These are phyloP conservation scores for Xylocampa areola DNA, from an alignment of 2,888 invertebrate species.

Conservation along the genomic window DNA sequence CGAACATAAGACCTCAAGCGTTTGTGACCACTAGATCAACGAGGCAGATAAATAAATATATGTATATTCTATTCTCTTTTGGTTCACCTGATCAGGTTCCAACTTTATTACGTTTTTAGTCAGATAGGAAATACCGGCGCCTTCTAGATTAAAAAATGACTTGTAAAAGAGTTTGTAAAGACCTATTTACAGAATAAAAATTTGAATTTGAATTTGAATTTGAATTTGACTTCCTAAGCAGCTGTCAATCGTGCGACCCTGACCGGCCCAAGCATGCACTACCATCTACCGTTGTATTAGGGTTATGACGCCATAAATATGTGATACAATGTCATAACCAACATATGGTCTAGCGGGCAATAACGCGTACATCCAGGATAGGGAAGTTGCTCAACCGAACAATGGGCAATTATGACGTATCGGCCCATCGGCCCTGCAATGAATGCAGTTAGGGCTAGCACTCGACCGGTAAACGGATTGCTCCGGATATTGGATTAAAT, in stretches of 20 bases:
- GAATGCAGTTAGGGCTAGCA: conserved; percentile 33
- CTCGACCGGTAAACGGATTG: neutral
- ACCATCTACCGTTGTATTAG: conserved; percentile 2
- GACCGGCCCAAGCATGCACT: conserved; percentile 21
- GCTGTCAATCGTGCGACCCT: conserved; percentile 24
- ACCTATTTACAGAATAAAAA: too few relatives aligned
- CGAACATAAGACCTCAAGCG: too few relatives aligned
- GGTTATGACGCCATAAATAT: conserved; percentile 13
- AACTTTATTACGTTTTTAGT: too few relatives aligned
- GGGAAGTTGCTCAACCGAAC: conserved; percentile 29
- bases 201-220: too few relatives aligned
- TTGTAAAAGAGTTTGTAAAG: too few relatives aligned
- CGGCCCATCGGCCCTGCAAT: conserved; percentile 33
- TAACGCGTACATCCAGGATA: conserved; percentile 13
- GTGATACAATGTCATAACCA: conserved; percentile 27
- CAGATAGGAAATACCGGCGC: too few relatives aligned
- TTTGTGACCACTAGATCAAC: too few relatives aligned
- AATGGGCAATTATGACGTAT: conserved; percentile 44
- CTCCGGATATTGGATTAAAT: conserved; percentile 3
- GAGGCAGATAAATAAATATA: too few relatives aligned
- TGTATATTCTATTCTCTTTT: too few relatives aligned
- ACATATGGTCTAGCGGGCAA: conserved; percentile 2
- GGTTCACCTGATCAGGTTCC: too few relatives aligned
- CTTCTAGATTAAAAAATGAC: too few relatives aligned
- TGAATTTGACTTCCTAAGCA: neutral